A percentile compares a stretch with the other conserved stretches of the same genome.
phyloP scores from a whole-genome alignment of 2,888 invertebrate species.

The Hirtodrosophila histrioides region DNA sequence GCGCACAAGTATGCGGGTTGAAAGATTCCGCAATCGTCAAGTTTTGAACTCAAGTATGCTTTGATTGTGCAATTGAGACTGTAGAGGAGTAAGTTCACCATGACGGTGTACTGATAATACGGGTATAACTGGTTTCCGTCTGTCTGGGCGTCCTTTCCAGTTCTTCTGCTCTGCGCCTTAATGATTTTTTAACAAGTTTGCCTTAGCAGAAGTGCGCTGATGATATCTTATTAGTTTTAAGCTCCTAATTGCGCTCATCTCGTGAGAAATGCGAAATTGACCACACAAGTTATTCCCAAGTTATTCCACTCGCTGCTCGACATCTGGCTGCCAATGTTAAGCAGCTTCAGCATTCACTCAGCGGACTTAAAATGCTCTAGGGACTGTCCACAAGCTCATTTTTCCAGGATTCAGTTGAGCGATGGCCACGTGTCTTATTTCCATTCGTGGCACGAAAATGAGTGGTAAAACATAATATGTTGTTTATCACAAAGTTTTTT shows the following conservation, averaged over 20 bases:
- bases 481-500: no score
- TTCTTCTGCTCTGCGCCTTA: constrained; percentile 25
- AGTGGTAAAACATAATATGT: no score
- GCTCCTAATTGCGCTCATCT: constrained; percentile 50
- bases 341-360: constrained; percentile 6
- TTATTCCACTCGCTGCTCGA: constrained; percentile 14
- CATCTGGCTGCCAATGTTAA: constrained; percentile 14
- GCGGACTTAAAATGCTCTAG: constrained; percentile 13
- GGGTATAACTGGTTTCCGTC: constrained; percentile 38
- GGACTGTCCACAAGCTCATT: constrained; percentile 6
- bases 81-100: constrained; percentile 16
- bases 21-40: constrained; percentile 10
- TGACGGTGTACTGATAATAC: constrained; percentile 2
- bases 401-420: background rate
- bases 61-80: background rate
- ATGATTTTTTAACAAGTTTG: constrained; percentile 53
- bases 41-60: background rate
- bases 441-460: no score
- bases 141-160: background rate
- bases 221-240: constrained; percentile 56
- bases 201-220: constrained; percentile 33
- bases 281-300: constrained; percentile 46
- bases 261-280: constrained; percentile 28
- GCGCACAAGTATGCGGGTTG: background rate
- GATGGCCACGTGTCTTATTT: constrained; percentile 8